phyloP scores from a whole-genome alignment of 2,888 invertebrate species.

The Chirona hameri region DNA sequence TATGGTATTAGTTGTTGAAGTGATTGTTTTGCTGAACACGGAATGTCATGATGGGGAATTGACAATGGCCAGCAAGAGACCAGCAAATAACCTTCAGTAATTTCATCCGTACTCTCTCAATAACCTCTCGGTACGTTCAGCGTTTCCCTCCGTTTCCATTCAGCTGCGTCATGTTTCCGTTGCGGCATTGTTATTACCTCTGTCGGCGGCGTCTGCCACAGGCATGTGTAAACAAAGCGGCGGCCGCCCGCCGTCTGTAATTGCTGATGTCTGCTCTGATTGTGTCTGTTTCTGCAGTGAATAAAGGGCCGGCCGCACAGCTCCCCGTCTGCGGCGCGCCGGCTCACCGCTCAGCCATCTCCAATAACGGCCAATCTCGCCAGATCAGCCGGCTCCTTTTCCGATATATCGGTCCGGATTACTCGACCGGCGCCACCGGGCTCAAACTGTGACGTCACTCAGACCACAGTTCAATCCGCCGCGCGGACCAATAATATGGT shows the following conservation, averaged over 20 bases:
- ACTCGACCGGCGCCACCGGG: not conserved
- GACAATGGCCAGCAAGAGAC: no score
- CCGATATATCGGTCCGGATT: not conserved
- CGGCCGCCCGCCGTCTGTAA: not conserved
- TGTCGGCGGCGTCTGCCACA: not conserved
- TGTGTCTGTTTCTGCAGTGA: not conserved
- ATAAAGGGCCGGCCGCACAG: not conserved
- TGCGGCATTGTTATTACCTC: not conserved
- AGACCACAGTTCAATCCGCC: not conserved
- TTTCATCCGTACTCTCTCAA: no score
- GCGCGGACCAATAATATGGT: slow-evolving; percentile 25
- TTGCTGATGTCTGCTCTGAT: not conserved
- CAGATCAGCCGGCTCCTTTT: not conserved
- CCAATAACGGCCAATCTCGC: not conserved
- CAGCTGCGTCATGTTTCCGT: no score
- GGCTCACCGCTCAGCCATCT: not conserved
- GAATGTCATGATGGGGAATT: no score
- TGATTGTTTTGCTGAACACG: no score
- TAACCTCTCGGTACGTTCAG: no score
- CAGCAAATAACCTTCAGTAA: no score
- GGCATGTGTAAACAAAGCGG: not conserved
- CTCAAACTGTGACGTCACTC: not conserved
- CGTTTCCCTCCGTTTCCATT: no score
- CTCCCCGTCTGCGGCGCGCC: not conserved
- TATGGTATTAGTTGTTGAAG: no score